Conservation (phyloP, 2,797 vertebrate species). For the Sphenopsis melanotis region DNA sequence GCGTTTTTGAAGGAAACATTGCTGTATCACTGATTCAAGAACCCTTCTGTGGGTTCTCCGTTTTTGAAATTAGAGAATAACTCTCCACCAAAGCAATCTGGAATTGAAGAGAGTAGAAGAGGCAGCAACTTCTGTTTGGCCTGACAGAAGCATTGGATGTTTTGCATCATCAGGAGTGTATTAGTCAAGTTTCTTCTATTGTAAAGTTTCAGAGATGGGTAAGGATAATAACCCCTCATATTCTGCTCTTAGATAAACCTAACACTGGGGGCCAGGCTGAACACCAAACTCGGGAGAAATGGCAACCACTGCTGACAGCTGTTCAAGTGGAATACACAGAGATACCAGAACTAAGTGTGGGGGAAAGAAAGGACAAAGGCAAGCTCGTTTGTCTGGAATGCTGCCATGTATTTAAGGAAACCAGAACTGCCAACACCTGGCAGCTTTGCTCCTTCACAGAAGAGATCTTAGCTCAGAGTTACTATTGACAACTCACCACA, state of each 20-base stretch:
- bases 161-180: not conserved
- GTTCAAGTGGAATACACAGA: not conserved
- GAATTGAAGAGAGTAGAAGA: not conserved
- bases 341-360: not conserved
- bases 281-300: not conserved
- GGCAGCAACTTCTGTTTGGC: not conserved
- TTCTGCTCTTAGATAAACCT: not conserved
- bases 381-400: not conserved
- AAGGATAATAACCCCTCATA: not conserved
- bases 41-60: not conserved
- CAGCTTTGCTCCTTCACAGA: not conserved
- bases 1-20: not conserved
- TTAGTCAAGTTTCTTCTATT: not conserved
- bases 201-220: not conserved
- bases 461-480: not conserved
- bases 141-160: not conserved
- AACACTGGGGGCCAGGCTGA: not conserved
- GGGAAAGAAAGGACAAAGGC: not conserved
- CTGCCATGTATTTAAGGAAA: slow-evolving; percentile 42
- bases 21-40: not conserved
- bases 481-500: not conserved
- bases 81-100: not conserved
- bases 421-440: not conserved
- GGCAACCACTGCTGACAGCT: fast-evolving
- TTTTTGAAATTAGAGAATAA: not conserved